A percentile compares a stretch with the other conserved stretches of the same genome.
These are phyloP conservation scores for Varanus salvator DNA, from an alignment of 2,113 vertebrate genomes.

Conservation along the genomic window DNA sequence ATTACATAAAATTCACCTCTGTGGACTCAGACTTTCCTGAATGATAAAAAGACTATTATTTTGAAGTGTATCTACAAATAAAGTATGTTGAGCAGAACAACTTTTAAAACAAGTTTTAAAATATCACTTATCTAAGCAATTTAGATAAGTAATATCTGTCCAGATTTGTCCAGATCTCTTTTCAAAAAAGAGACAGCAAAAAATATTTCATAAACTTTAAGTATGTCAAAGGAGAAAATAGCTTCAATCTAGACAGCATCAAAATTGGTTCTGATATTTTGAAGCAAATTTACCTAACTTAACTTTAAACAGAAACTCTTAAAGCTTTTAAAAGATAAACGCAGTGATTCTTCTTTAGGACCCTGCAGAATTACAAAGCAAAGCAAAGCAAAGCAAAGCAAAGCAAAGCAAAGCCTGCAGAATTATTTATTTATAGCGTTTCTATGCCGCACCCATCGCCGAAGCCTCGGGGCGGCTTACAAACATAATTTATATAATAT, in stretches of 20 bases:
- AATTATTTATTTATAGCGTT: too few species aligned
- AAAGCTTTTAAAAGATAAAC: not conserved
- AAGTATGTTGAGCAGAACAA: not conserved
- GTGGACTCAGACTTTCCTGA: not conserved
- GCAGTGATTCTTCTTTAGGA: too few species aligned
- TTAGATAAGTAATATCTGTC: too few species aligned
- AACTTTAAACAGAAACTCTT: not conserved
- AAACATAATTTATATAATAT: too few species aligned
- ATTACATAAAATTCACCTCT: not conserved
- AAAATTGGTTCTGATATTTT: not conserved
- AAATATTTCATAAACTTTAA: not conserved
- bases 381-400: too few species aligned
- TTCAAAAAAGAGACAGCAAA: not conserved
- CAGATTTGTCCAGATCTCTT: not conserved
- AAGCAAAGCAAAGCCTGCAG: too few species aligned
- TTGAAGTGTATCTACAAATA: not conserved
- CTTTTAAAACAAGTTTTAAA: not conserved
- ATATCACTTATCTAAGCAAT: not conserved
- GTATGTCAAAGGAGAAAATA: not conserved
- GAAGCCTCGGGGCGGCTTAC: too few species aligned
- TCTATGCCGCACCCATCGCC: too few species aligned
- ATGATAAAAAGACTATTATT: too few species aligned
- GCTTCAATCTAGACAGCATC: not conserved
- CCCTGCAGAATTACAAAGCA: too few species aligned
- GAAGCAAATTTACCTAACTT: not conserved